Evolutionary conservation across 2,888 invertebrate genomes (phyloP).

Genomic region (Oxyteleia sp.): DNA sequence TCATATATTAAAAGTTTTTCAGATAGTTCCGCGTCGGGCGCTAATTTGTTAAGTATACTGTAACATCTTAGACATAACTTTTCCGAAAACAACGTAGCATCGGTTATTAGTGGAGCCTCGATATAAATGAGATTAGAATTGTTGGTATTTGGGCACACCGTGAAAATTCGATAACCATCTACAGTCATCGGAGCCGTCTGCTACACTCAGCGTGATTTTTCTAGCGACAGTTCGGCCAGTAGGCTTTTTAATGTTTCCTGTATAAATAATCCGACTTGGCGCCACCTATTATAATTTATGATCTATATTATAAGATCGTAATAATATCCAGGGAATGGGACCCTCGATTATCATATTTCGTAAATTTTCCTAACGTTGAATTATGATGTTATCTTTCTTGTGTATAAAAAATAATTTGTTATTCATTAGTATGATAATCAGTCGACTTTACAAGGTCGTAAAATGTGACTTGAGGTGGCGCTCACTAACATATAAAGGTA

Average conservation of each 20-base stretch:
- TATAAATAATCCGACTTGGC: slow-evolving; percentile 66
- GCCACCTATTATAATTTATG: slow-evolving; percentile 72
- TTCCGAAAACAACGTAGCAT: slow-evolving; percentile 60
- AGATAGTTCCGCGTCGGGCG: slow-evolving; percentile 65
- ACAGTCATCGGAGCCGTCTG: slow-evolving; percentile 48
- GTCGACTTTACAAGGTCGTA: slow-evolving; percentile 54
- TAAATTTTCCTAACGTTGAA: slow-evolving; percentile 51
- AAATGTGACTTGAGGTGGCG: slow-evolving; percentile 19
- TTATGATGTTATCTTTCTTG: slow-evolving; percentile 54
- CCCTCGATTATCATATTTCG: slow-evolving; percentile 65
- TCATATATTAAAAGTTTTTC: slow-evolving; percentile 54
- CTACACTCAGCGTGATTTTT: slow-evolving; percentile 65
- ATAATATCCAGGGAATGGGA: slow-evolving; percentile 52
- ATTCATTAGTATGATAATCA: slow-evolving; percentile 64
- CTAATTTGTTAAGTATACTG: slow-evolving; percentile 69
- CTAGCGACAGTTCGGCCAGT: slow-evolving; percentile 51
- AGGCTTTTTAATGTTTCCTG: slow-evolving; percentile 45
- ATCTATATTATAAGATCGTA: slow-evolving; percentile 68
- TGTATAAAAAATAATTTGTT: slow-evolving; percentile 57
- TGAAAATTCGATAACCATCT: slow-evolving; percentile 67
- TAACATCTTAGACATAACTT: slow-evolving; percentile 67
- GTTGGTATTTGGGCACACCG: slow-evolving; percentile 64
- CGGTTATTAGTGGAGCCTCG: slow-evolving; percentile 63
- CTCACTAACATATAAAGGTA: slow-evolving; percentile 19
- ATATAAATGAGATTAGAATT: slow-evolving; percentile 69